phyloP scores from a whole-genome alignment of 2,113 vertebrate genomes.

The Corythoichthys intestinalis region DNA sequence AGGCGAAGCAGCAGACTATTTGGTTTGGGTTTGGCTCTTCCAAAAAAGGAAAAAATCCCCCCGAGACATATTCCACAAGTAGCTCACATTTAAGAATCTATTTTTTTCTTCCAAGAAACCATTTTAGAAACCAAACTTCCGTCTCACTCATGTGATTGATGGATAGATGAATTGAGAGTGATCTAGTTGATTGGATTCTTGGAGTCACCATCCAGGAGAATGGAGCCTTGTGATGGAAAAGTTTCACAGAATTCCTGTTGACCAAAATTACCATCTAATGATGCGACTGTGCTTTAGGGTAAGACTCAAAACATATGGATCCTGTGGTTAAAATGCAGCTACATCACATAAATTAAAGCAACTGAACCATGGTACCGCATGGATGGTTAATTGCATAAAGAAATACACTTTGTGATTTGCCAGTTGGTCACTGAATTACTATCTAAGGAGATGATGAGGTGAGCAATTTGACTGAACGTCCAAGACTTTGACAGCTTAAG shows the following conservation, averaged over 20 bases:
- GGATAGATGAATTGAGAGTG: neutral
- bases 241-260: slow-evolving; percentile 26
- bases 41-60: slow-evolving; percentile 14
- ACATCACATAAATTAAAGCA: slow-evolving; percentile 4
- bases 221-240: slow-evolving; percentile 32
- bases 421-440: neutral
- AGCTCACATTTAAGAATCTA: slow-evolving; percentile 1
- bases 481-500: neutral
- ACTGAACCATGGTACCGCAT: neutral
- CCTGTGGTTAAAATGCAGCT: neutral
- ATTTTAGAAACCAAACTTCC: slow-evolving; percentile 3
- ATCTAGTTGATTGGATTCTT: slow-evolving; percentile 4
- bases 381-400: neutral
- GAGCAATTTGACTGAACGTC: neutral
- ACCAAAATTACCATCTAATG: slow-evolving; percentile 29
- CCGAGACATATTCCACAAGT: slow-evolving; percentile 14
- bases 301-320: neutral
- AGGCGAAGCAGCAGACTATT: slow-evolving; percentile 37
- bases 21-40: slow-evolving; percentile 32
- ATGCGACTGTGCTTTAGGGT: slow-evolving; percentile 27
- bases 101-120: neutral
- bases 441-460: neutral
- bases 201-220: neutral
- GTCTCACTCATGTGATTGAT: neutral
- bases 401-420: neutral